Evolutionary conservation across 2,797 vertebrate species (phyloP).

Genomic region (Eutrigla gurnardus): DNA sequence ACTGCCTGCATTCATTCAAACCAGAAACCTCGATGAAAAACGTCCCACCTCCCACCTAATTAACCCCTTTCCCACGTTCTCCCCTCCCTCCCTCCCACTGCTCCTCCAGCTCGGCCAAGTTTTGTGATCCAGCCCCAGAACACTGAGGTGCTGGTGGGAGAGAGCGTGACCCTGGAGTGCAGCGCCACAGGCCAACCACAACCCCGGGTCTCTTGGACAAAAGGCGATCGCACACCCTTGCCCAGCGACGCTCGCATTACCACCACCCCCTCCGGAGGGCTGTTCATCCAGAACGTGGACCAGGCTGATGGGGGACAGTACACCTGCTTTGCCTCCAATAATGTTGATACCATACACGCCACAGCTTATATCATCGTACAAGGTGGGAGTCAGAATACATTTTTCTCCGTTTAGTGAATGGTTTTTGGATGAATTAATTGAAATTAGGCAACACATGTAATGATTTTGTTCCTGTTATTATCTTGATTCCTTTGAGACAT

Average conservation of each 20-base stretch:
- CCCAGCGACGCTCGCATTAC: conserved; percentile 91
- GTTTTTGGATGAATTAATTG: too few relatives aligned
- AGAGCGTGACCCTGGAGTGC: conserved; percentile 97
- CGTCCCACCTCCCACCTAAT: conserved; percentile 12
- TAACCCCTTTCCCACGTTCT: background rate
- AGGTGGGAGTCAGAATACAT: conserved; percentile 75
- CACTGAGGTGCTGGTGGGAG: conserved; percentile 96
- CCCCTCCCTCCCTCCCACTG: background rate
- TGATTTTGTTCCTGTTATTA: background rate
- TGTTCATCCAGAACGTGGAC: conserved; percentile 93
- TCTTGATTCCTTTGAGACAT: background rate
- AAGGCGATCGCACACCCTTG: conserved; percentile 90
- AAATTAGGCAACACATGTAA: background rate
- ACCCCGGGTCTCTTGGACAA: conserved; percentile 93
- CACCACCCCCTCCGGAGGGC: conserved; percentile 94
- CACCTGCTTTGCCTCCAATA: conserved; percentile 94
- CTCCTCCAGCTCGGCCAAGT: conserved; percentile 89
- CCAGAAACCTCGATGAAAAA: background rate
- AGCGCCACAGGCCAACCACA: conserved; percentile 95
- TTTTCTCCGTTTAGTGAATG: background rate
- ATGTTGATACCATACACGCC: conserved; percentile 92
- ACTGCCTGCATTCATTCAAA: background rate
- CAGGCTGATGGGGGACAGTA: conserved; percentile 94
- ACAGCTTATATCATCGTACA: conserved; percentile 95
- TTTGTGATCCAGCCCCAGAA: conserved; percentile 99